Percentiles rank a stretch among this genome's conserved stretches.
Evolutionary conservation across 2,888 invertebrate species (phyloP).

Genomic region (Octonoba sinensis): DNA sequence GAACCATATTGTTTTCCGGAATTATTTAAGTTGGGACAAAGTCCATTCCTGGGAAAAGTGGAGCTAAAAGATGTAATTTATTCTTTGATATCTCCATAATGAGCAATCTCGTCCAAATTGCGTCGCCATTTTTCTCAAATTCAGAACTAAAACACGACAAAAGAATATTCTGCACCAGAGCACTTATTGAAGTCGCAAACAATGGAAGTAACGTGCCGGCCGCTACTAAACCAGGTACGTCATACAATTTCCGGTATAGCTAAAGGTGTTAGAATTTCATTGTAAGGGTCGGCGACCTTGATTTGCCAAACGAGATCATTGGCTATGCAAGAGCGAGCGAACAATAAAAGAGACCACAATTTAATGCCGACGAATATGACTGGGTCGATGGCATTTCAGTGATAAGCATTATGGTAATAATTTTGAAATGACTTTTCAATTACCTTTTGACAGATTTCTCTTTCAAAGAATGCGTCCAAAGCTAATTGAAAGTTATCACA

Average conservation of each 20-base stretch:
- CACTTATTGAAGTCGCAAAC: slow-evolving; percentile 37
- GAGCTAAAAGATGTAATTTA: too few species aligned
- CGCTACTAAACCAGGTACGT: slow-evolving; percentile 27
- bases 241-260: slow-evolving; percentile 40
- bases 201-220: slow-evolving; percentile 38
- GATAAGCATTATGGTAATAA: too few species aligned
- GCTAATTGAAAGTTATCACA: too few species aligned
- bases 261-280: slow-evolving; percentile 48
- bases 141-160: slow-evolving; percentile 10
- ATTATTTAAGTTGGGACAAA: too few species aligned
- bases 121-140: slow-evolving; percentile 18
- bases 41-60: too few species aligned
- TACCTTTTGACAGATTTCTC: too few species aligned
- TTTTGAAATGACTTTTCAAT: too few species aligned
- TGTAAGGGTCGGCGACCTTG: slow-evolving; percentile 56
- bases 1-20: too few species aligned
- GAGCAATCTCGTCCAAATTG: slow-evolving; percentile 19
- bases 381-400: too few species aligned
- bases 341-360: slow-evolving; percentile 33
- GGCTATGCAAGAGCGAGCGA: slow-evolving; percentile 32
- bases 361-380: slow-evolving; percentile 22
- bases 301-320: slow-evolving; percentile 31
- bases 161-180: slow-evolving; percentile 21
- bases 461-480: too few species aligned
- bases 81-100: neutral